Base-by-base conservation (phyloP, 2,888 invertebrate genomes). In the Drosophila barbarae region DNA sequence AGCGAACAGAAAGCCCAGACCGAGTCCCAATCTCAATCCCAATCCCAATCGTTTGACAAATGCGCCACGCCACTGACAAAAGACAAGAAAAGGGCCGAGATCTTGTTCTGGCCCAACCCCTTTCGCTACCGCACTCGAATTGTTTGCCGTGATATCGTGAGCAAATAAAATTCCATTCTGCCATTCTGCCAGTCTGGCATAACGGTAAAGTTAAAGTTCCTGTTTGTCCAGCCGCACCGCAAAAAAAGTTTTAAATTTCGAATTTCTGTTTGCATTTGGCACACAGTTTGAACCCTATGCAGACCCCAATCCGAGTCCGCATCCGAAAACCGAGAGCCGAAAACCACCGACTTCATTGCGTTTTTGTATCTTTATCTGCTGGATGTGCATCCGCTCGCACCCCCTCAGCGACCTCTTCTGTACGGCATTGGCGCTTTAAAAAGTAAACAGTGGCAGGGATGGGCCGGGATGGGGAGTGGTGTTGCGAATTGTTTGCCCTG, bases 41-140 rank as follows among this genome's bases (percentile, higher is more conserved):
- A 30, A 18, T 39, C 13, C 53, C 67, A 34, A 21, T 28, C 76
- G 80, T 79, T 84, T 80, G 80, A 82, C 83, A 85, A 84, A 66
- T 66, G 71, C 34, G 57, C 42, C 52, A 83, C 69, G 57, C 52
- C 65, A 83, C 70, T 77, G 73, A 77, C 83, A 82, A 42, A 64
- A 66, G 80, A 80, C 80, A 83, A 75, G 81, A 73, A 85, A 81
- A 72, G 83, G 80, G 85, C 77, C 70, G 57, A 71, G 77, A 73
- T 78, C 69, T 73, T 59, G 57, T 66, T 69, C 55, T 34, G 36
- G 42, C 44, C 41, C 44, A 34, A 18, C 28, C 26, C 41, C 42
- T 23, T 35, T 47, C 52, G 52, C 38, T 28, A 21, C 55, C 36
- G 30, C 30, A 47, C 51, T 18, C 30, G 12, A 21, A 30, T 51